Evolutionary conservation across 2,113 vertebrate genomes (phyloP).

Genomic region (Bostrychus sinensis): DNA sequence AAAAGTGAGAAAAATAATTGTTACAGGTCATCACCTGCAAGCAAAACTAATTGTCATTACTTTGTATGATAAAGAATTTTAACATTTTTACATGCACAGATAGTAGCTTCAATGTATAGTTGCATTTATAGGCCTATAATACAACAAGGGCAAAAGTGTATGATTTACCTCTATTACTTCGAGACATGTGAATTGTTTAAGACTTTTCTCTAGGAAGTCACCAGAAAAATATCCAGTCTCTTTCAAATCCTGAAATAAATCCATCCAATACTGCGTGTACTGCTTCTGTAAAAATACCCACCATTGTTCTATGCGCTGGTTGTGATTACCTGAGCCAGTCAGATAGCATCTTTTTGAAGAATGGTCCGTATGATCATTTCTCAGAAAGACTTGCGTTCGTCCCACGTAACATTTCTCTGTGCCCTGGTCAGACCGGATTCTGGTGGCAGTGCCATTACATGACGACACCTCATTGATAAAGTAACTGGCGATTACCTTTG

Average conservation of each 20-base stretch:
- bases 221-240: background rate
- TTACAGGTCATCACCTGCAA: no score
- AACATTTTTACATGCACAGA: no score
- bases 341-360: constrained; percentile 5
- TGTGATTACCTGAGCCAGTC: constrained; percentile 1
- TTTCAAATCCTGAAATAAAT: background rate
- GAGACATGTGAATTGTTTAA: constrained; percentile 12
- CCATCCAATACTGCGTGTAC: constrained; percentile 7
- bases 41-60: no score
- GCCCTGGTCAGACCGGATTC: background rate
- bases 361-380: background rate
- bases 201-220: constrained; percentile 20
- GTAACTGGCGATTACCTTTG: constrained; percentile 3
- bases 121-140: no score
- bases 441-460: no score
- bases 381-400: constrained; percentile 12
- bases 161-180: constrained; percentile 6
- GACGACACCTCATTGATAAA: no score
- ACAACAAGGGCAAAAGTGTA: no score
- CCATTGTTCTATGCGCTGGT: background rate
- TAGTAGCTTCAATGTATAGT: no score
- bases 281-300: constrained; percentile 12
- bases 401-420: constrained; percentile 11
- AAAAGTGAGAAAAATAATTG: background rate
- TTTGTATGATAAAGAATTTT: no score